These are phyloP conservation scores for Cactoblastis cactorum DNA, from an alignment of 2,888 invertebrate genomes.

Conservation along the genomic window DNA sequence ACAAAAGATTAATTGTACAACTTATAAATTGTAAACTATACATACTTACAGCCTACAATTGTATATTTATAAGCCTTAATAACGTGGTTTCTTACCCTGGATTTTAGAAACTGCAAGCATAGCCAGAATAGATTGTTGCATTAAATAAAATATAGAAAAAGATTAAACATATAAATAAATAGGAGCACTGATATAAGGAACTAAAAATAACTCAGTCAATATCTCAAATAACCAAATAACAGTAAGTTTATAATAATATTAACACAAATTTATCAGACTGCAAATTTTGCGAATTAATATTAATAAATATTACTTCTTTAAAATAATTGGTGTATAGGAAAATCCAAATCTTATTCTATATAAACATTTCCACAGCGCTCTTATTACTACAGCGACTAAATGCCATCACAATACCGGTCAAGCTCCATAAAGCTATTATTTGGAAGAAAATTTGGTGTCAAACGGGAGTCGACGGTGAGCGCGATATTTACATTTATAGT, in stretches of 20 bases:
- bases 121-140: background rate
- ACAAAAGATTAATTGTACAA: background rate
- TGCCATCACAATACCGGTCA: slow-evolving; percentile 62
- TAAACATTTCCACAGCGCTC: slow-evolving; percentile 72
- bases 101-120: background rate
- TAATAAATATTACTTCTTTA: slow-evolving; percentile 8
- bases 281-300: background rate
- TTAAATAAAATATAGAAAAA: background rate
- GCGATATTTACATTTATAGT: slow-evolving; percentile 63
- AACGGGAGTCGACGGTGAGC: slow-evolving; percentile 55
- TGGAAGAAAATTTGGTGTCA: slow-evolving; percentile 72
- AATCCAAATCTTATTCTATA: slow-evolving; percentile 78
- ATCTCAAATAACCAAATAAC: background rate
- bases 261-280: background rate
- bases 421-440: slow-evolving; percentile 66
- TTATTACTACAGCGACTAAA: slow-evolving; percentile 68
- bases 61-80: background rate
- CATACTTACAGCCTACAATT: background rate
- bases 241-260: background rate
- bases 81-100: background rate
- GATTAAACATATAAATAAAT: background rate
- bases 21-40: background rate
- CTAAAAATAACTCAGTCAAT: slow-evolving; percentile 11
- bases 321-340: slow-evolving; percentile 39
- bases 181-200: background rate